Evolutionary conservation across 2,797 vertebrate genomes (phyloP), one percentile per base, ranked within the genome.

Genomic region (Alectoris magna): DNA sequence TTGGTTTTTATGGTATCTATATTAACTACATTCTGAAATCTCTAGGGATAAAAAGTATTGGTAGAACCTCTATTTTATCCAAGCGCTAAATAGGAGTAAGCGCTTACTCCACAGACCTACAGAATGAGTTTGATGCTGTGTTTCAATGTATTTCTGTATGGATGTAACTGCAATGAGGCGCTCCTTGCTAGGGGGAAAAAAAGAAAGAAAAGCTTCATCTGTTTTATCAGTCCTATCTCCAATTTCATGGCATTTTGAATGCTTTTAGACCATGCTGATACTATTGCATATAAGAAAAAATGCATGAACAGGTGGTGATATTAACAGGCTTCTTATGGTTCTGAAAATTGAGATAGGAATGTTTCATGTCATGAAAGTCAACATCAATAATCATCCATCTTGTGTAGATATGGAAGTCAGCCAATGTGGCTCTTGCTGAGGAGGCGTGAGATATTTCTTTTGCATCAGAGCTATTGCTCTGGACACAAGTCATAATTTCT

Each of bases 351-450:
- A 94, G 88, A 91, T 84, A 87, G 95, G 94, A 96, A 96, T 89
- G 94, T 96, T 97, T 93, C 95, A 69, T 59, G 91, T 96, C 94
- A 94, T 91, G 90, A 89, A 94, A 97, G 94, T 97, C 91, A 95
- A 91, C 91, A 94, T 95, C 92, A 91, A 91, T 96, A 91, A 94
- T 78, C 95, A 94, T 96, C 95, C 82, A 76, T 94, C 95, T 95
- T 96, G 84, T 73, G 91, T 27, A 86, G 95, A 89, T 83, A 76
- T 95, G 93, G 90, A 94, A 90, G 85, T 73, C 90, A 85, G 93
- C 94, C 94, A 96, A 26, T 3, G 55, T 87, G 63, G 69, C 16
- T 93, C 94, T 85, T 86, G 91, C 89, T 84, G 94, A 95, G 89
- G 87, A 92, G 79, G 87, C 4, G 56, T 89, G 87, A 94, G 89